Percentiles rank a stretch among this genome's conserved stretches.
These are phyloP conservation scores for Chloropsis hardwickii DNA, from an alignment of 2,113 vertebrate genomes.

Conservation along the genomic window DNA sequence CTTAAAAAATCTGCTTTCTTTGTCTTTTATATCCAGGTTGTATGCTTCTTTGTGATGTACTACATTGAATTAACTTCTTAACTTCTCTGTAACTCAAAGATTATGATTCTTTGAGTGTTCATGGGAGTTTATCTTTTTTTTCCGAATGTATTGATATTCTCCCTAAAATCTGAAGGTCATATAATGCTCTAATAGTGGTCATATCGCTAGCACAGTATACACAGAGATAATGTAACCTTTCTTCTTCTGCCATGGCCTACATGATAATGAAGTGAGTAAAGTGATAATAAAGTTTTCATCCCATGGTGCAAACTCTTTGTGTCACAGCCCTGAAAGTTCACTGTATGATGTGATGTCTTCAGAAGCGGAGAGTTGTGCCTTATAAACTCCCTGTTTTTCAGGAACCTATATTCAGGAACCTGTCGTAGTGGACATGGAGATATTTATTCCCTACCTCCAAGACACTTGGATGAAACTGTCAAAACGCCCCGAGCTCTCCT, in stretches of 20 bases:
- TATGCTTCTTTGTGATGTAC: background rate
- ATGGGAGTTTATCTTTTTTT: background rate
- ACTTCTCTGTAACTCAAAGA: background rate
- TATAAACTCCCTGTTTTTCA: background rate
- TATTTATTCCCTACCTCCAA: background rate
- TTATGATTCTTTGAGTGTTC: background rate
- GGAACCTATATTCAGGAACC: background rate
- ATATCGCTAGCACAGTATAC: background rate
- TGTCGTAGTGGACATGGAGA: background rate
- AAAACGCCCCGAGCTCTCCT: background rate
- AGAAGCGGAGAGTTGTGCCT: background rate
- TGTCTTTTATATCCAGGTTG: background rate
- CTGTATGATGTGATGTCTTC: background rate
- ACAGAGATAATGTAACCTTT: background rate
- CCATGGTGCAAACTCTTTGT: background rate
- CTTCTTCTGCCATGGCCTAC: background rate
- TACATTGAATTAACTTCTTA: background rate
- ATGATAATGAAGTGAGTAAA: background rate
- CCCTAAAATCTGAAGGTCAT: background rate
- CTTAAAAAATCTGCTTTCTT: background rate
- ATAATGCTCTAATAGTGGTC: background rate
- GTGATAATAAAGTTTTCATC: no score
- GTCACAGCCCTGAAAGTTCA: background rate
- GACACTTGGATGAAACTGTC: background rate
- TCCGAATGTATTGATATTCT: background rate